Base-by-base conservation (phyloP, 1,140 invertebrate species). In the Mercenaria mercenaria region DNA sequence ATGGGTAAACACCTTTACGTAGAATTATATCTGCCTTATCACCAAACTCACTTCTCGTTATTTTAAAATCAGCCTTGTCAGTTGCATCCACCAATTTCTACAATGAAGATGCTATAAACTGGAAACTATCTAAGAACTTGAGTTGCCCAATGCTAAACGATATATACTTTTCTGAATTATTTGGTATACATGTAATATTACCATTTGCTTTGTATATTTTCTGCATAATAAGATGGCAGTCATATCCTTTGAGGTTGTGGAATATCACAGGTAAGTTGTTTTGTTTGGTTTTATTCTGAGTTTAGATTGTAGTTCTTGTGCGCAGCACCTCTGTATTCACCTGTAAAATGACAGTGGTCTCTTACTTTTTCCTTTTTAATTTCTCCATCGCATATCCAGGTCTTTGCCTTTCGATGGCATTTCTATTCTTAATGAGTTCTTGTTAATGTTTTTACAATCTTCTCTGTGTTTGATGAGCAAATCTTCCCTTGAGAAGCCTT, bases 1-100 rank as follows among this genome's bases (percentile, higher is more conserved):
- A 94, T 37, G 93, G 92, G 61, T 93, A 94, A 34, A 94, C 88
- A 18, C 93, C 93, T 90, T 94, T 94, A 13, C 77, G 61, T 23
- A 81, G 59, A 20, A 94, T 32, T 13, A 72, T 20, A n/a, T 61
- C 0, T 37, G 34, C n/a, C 64, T 79, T 43, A 72, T 72, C 43
- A 61, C 41, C 81, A 41, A 86, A 92, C 20, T n/a, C 59, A 18
- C 43, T 41, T 41, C 80, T 90, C 20, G 79, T 52, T 34, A 15
- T 10, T 59, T 26, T 34, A 59, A 56, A 37, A 59, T 81, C 77
- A 56, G 10, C 15, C 43, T 56, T 52, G 34, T 81, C 34, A 15
- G 47, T 56, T 56, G 47, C 52, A 29, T 56, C 29, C 6, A 67
- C 59, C 18, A 67, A 29, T 41, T 83, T 41, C 20, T 67, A 34